phyloP scores from a whole-genome alignment of 2,888 invertebrate species.

The Parasteatoda lunata region DNA sequence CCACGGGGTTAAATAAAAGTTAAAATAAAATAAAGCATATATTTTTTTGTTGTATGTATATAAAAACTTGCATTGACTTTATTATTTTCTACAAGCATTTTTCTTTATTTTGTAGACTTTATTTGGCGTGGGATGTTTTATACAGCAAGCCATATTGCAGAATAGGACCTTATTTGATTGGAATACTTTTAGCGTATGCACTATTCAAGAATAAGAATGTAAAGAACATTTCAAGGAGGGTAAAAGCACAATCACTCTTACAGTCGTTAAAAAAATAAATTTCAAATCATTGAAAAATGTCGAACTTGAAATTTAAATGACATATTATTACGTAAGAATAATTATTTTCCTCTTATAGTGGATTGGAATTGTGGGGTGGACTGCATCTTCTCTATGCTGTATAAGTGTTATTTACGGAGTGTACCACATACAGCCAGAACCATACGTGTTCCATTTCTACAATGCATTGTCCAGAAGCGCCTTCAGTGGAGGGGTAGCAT shows the following conservation, averaged over 20 bases:
- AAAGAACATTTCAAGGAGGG: constrained; percentile 7
- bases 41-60: no score
- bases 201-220: constrained; percentile 7
- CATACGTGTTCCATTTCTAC: constrained; percentile 32
- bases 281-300: neutral
- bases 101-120: constrained; percentile 18
- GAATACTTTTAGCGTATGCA: constrained; percentile 30
- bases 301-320: neutral
- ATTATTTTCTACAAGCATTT: neutral
- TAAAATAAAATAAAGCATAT: no score
- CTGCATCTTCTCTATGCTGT: constrained; percentile 20
- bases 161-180: constrained; percentile 54
- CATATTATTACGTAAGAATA: neutral
- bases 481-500: constrained; percentile 36
- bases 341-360: constrained; percentile 7
- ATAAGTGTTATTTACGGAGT: constrained; percentile 45
- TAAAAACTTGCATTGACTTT: no score
- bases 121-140: constrained; percentile 30
- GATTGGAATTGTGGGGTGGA: constrained; percentile 28
- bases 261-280: neutral
- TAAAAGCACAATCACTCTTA: neutral
- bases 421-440: constrained; percentile 16
- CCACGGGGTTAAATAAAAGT: no score
- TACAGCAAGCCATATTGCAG: constrained; percentile 62
- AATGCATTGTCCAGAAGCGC: constrained; percentile 43